phyloP scores from a whole-genome alignment of 2,113 vertebrate genomes.

The Hippopotamus amphibius region DNA sequence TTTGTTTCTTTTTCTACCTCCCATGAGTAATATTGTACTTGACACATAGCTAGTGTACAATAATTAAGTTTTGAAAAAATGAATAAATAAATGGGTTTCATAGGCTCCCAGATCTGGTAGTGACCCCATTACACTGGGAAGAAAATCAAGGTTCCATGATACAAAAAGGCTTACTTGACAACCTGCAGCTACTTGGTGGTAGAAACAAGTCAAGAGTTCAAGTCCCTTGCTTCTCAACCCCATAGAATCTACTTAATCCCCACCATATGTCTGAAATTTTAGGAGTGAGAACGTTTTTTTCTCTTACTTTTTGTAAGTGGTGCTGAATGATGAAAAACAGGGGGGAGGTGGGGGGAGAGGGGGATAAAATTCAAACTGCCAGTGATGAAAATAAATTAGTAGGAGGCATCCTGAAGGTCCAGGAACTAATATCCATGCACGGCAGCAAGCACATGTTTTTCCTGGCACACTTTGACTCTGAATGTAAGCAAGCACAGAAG shows the following conservation, averaged over 20 bases:
- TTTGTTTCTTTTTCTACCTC: not conserved
- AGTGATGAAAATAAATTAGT: slow-evolving; percentile 63
- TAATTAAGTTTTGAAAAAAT: not conserved
- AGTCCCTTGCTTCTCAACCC: not conserved
- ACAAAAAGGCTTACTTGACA: not conserved
- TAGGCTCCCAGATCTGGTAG: too few species aligned
- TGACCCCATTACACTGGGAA: not conserved
- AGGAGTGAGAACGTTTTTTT: not conserved
- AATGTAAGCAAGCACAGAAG: slow-evolving; percentile 53
- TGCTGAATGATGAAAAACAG: slow-evolving; percentile 60
- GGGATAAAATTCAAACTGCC: slow-evolving; percentile 19
- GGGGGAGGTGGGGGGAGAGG: not conserved
- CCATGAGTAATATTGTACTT: too few species aligned
- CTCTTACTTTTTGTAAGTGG: slow-evolving; percentile 48
- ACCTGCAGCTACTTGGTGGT: not conserved
- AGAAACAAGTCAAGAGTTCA: not conserved
- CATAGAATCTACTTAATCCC: not conserved
- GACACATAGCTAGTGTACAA: rapidly evolving
- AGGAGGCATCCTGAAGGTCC: slow-evolving; percentile 9
- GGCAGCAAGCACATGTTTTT: slow-evolving; percentile 63
- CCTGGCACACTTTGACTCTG: slow-evolving; percentile 52
- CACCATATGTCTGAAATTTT: slow-evolving; percentile 28
- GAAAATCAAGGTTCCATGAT: not conserved
- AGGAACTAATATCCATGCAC: not conserved
- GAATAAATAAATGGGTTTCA: not conserved